Evolutionary conservation across 2,113 vertebrate genomes (phyloP).

Genomic region (Hydrochoerus hydrochaeris): DNA sequence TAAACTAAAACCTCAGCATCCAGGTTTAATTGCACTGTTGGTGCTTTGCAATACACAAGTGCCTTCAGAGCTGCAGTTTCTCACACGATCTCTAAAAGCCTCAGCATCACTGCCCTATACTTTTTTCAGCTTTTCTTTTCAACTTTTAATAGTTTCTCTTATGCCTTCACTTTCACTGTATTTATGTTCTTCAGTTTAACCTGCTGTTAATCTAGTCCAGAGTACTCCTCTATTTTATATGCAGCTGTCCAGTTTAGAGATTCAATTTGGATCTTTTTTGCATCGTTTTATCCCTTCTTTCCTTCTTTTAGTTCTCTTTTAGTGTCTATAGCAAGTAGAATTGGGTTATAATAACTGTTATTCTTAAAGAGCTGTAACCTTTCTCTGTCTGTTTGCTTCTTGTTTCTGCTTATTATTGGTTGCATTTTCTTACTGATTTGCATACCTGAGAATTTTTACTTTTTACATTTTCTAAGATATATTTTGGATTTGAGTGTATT

Average conservation of each 20-base stretch:
- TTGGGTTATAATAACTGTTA: neutral
- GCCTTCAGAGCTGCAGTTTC: neutral
- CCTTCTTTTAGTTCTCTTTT: neutral
- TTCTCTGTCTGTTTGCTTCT: neutral
- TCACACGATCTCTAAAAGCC: accelerated
- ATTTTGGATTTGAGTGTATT: neutral
- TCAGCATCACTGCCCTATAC: neutral
- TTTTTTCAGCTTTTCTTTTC: neutral
- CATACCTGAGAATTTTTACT: neutral
- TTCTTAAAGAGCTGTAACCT: neutral
- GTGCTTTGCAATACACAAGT: no score
- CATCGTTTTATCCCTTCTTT: neutral
- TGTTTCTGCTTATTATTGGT: neutral
- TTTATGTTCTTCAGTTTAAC: neutral
- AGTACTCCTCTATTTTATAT: neutral
- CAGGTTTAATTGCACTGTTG: neutral
- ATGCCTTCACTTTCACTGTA: neutral
- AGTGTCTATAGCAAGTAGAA: neutral
- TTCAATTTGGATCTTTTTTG: neutral
- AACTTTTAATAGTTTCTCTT: neutral
- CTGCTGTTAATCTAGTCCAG: neutral
- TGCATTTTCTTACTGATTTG: neutral
- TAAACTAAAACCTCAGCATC: neutral
- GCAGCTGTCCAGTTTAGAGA: neutral
- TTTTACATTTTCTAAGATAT: neutral